Base-by-base conservation (phyloP, 1,140 invertebrate species). In the Anagrus nilaparvatae region DNA sequence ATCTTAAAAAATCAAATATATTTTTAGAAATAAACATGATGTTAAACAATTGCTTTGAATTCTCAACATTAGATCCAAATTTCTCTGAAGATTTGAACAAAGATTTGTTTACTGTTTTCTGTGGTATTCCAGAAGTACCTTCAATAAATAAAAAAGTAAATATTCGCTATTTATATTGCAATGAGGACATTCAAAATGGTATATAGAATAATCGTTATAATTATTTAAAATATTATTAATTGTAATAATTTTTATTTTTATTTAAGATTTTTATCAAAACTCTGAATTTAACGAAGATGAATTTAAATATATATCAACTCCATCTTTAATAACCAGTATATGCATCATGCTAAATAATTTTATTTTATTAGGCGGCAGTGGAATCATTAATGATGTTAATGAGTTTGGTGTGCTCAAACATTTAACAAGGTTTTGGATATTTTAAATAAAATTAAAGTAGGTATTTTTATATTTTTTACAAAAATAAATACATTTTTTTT, bases 281-380 rank as follows among this genome's bases (percentile, higher is more conserved):
- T 51, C 53, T 12, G 50, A 50, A 31, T 50, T 33, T n/a, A 50
- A 36, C 0, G 54, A 54, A 6, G 28, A 45, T 21, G 50, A 57
- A 1, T 32, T 48, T 6, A 40, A 54, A 33, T 50, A 54, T 28
- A 42, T 60, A 23, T 52, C 61, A 13, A 69, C 70, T 17, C 69
- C 71, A 4, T 59, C 66, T 20, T 47, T 72, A 5, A 53, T 72
- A 21, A 65, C 60, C 45, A 50, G 61, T 21, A 31, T 58, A 16
- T 62, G 66, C 43, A 57, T 46, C 24, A 58, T 72, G 32, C 38
- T 73, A 10, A 56, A 58, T 44, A 71, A 68, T 48, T 44, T 72
- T 12, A 47, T 72, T 38, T 48, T 55, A 14, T 32, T 71, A n/a
- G 56, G 59, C 21, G 54, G 61, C 18, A 47, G 54, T 14, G 53